phyloP scores from a whole-genome alignment of 64 coral and sea anemone genomes.

The Exaiptasia diaphana region DNA sequence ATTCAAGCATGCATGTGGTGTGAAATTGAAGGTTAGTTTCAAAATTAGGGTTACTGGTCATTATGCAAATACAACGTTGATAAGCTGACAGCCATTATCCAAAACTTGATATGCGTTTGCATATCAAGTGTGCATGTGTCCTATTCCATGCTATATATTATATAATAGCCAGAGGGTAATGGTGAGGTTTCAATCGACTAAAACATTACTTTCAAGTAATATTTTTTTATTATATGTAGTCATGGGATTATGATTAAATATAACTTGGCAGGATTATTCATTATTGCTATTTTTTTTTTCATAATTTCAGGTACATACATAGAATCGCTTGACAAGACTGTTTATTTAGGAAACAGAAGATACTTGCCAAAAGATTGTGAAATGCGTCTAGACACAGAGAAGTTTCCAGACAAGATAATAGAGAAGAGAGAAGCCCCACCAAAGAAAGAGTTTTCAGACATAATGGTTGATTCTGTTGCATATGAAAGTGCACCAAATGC shows the following conservation, averaged over 20 bases:
- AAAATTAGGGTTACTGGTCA: neutral
- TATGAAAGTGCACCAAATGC: slow-evolving; percentile 41
- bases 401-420: slow-evolving; percentile 10
- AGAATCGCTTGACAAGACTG: slow-evolving; percentile 28
- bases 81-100: too few relatives aligned
- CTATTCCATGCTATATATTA: too few relatives aligned
- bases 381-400: slow-evolving; percentile 1
- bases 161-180: too few relatives aligned
- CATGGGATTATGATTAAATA: too few relatives aligned
- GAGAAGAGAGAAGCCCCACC: slow-evolving; percentile 13
- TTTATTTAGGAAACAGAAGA: slow-evolving; percentile 37
- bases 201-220: too few relatives aligned
- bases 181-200: too few relatives aligned
- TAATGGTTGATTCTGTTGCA: slow-evolving; percentile 29
- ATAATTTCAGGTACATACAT: slow-evolving; percentile 22
- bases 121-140: too few relatives aligned
- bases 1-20: slow-evolving; percentile 55
- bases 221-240: too few relatives aligned
- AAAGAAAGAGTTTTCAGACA: neutral
- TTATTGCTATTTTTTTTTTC: too few relatives aligned
- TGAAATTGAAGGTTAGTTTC: slow-evolving; percentile 41
- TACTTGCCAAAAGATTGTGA: neutral
- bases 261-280: too few relatives aligned
- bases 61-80: neutral
- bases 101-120: too few relatives aligned